Conservation (phyloP, 2,888 invertebrate genomes). For the Volucella inflata region DNA sequence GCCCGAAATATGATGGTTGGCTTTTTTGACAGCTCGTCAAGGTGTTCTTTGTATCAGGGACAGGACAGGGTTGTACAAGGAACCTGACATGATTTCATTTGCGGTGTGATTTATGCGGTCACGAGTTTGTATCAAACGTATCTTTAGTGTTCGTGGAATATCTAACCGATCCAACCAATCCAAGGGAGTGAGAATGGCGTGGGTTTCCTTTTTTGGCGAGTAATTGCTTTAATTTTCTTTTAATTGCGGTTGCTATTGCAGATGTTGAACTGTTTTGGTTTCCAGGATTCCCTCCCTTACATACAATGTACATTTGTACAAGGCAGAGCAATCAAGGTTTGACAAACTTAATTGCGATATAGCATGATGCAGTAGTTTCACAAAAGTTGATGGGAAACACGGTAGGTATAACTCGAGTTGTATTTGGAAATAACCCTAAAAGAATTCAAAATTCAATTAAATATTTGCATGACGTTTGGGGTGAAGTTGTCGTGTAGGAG, state of each 20-base stretch:
- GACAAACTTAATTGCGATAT: slow-evolving; percentile 43
- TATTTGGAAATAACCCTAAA: no score
- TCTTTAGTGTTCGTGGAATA: background rate
- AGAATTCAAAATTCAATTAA: no score
- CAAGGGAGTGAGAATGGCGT: background rate
- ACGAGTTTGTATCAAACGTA: slow-evolving; percentile 49
- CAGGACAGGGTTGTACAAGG: slow-evolving; percentile 18
- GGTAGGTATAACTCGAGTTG: no score
- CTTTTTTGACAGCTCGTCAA: slow-evolving; percentile 72
- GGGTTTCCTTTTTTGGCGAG: slow-evolving; percentile 19
- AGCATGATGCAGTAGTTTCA: slow-evolving; percentile 19
- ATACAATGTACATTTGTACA: no score
- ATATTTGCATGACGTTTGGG: no score
- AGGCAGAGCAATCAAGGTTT: background rate
- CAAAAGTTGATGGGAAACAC: background rate
- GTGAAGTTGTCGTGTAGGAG: no score
- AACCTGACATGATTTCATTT: slow-evolving; percentile 45
- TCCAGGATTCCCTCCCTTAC: background rate
- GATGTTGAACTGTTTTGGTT: slow-evolving; percentile 39
- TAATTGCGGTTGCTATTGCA: slow-evolving; percentile 69
- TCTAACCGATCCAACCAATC: slow-evolving; percentile 7
- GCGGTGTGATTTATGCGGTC: slow-evolving; percentile 62
- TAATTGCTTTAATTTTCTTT: slow-evolving; percentile 69
- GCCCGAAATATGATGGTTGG: slow-evolving; percentile 36
- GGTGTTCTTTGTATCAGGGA: background rate